Base-by-base conservation (phyloP, 2,888 invertebrate genomes). In the Philereme vetulata region DNA sequence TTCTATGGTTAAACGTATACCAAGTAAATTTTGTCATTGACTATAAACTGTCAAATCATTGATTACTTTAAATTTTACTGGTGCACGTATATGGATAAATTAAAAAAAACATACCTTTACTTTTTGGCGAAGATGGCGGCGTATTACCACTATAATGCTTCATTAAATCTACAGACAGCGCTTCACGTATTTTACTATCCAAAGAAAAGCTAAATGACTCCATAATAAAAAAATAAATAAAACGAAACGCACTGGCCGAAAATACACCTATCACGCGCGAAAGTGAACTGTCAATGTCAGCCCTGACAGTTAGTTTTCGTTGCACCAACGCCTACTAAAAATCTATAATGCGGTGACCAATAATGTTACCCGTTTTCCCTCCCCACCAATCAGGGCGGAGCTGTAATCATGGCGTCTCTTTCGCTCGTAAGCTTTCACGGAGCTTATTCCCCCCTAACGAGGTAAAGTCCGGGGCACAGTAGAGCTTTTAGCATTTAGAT, bases 311-410 rank as follows among this genome's bases (percentile, higher is more conserved):
- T 77, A 76, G 81, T 81, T 83, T 78, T 81, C 77, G 75, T 74
- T 75, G 62, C 70, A 67, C 72, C 68, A 66, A 73, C 81, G 81
- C 67, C 72, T 66, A 82, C 83, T 85, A 86, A 90, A 90, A 91
- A 90, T 90, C 90, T 80, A 90, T 90, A 91, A 90, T 84, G 78
- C 76, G 73, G 70, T 78, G 72, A 71, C 91, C 91, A 90, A 90
- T 91, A 84, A 88, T 84, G 81, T 66, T 72, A 76, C 68, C 72
- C 68, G 76, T 76, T 77, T 75, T 44, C 36, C 73, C 80, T 80
- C 88, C 90, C 89, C 87, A 79, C 88, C 84, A 78, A 78, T 80
- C 72, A 81, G 84, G 90, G 90, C 90, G 90, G 82, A 81, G 88
- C 82, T 66, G 71, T 67, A 68, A 83, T 84, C 71, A 72, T 68